Evolutionary conservation across 1,140 invertebrate genomes (phyloP), one percentile per base, ranked within the genome.

Genomic region (Sarcophaga bullata): DNA sequence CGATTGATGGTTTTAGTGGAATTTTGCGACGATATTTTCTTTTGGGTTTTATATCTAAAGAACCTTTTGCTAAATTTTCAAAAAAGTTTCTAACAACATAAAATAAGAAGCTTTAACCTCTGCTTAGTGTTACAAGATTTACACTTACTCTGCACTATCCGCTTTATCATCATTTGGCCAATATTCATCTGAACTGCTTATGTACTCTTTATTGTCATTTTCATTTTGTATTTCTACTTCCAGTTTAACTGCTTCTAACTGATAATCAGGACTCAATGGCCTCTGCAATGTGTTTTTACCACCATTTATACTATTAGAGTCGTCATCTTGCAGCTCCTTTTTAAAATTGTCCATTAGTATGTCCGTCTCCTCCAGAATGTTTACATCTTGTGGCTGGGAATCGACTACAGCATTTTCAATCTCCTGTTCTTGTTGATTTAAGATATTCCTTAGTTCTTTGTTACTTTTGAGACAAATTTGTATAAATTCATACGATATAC

Each of bases 391-490:
- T 37, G 5, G n/a, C 8, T 19, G 62, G 6, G n/a, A 1, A 13
- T 0, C 54, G 3, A 58, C n/a, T 8, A 58, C 6, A 15, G 54
- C 4, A 7, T 3, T n/a, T 58, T 58, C 54, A 6, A 68, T 68
- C 19, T 52, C 48, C 6, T 49, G 11, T 5, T n/a, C 5, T 15
- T 76, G 73, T 49, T 76, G 73, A 6, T 49, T 47, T 8, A 48
- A 48, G 46, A 76, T 47, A 49, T 17, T 76, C 17, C 8, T 6
- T 47, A 76, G 48, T 76, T 76, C 48, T 17, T 76, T 15, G 9
- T 76, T 76, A 46, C 73, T 76, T 13, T 17, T 48, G n/a, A n/a
- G 17, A 49, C 46, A 76, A 8, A 48, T 76, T 49, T 76, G 73
- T 17, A 48, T 15, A 49, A 76, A 76, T n/a, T 17, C 47, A n/a